phyloP scores from a whole-genome alignment of 2,113 vertebrate genomes.

The Hippotragus niger region DNA sequence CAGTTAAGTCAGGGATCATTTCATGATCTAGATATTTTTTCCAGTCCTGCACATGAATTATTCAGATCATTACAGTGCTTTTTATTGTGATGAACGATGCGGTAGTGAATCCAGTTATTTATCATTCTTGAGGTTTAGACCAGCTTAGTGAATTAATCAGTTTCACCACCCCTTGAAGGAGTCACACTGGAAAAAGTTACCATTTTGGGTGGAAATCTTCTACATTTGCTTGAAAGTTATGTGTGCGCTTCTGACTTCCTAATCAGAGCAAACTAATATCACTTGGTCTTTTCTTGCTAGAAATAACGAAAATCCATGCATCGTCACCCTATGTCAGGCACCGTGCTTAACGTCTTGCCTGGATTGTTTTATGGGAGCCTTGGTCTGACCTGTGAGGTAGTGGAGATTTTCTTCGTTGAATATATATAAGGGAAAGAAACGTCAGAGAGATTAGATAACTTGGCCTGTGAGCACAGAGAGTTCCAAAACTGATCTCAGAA shows the following conservation, averaged over 20 bases:
- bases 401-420: fast-evolving
- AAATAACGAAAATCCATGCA: fast-evolving
- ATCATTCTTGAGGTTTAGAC: neutral
- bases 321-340: fast-evolving
- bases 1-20: neutral
- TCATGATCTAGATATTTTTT: neutral
- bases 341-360: neutral
- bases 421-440: neutral
- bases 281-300: neutral
- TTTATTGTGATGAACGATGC: neutral
- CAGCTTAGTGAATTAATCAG: neutral
- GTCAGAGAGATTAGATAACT: neutral
- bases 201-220: neutral
- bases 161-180: neutral
- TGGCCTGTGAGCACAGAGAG: neutral
- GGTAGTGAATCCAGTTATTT: neutral
- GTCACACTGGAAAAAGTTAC: neutral
- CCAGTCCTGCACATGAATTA: neutral
- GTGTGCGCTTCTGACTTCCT: neutral
- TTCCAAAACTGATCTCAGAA: neutral
- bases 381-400: fast-evolving
- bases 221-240: neutral
- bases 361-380: neutral
- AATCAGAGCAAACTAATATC: neutral
- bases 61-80: neutral